phyloP scores from a whole-genome alignment of 2,888 invertebrate species.

The Hirtodrosophila confusa region DNA sequence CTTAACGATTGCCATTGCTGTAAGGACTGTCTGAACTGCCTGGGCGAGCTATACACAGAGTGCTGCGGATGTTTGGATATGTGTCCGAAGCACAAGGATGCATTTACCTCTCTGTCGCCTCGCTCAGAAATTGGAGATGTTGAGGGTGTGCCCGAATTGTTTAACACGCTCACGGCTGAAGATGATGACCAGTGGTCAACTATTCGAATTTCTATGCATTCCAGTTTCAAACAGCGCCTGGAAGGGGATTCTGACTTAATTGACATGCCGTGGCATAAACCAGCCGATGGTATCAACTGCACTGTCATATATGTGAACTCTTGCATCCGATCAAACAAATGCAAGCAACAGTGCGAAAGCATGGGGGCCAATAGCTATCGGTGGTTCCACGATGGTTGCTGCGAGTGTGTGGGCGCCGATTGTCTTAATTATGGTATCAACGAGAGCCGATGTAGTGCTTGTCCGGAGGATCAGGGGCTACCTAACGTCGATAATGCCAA shows the following conservation, averaged over 20 bases:
- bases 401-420: conserved; percentile 94
- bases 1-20: conserved; percentile 95
- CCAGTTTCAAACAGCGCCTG: conserved; percentile 55
- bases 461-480: conserved; percentile 85
- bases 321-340: conserved; percentile 79
- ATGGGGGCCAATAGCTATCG: conserved; percentile 86
- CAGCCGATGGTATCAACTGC: conserved; percentile 65
- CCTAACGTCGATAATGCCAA: conserved; percentile 79
- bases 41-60: conserved; percentile 94
- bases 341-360: conserved; percentile 81
- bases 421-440: conserved; percentile 95
- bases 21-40: conserved; percentile 94
- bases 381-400: conserved; percentile 98
- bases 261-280: conserved; percentile 30
- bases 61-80: conserved; percentile 86
- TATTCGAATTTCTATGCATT: conserved; percentile 74
- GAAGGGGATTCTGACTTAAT: conserved; percentile 27
- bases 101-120: conserved; percentile 83
- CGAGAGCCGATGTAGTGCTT: conserved; percentile 89
- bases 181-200: conserved; percentile 81
- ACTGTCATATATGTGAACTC: conserved; percentile 81
- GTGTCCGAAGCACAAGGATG: conserved; percentile 91
- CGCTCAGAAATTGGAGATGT: conserved; percentile 94
- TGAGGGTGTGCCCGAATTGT: conserved; percentile 92
- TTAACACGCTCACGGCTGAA: conserved; percentile 91